Evolutionary conservation across 2,797 vertebrate genomes (phyloP), one percentile per base, ranked within the genome.

Genomic region (Sebastes ruberrimus): DNA sequence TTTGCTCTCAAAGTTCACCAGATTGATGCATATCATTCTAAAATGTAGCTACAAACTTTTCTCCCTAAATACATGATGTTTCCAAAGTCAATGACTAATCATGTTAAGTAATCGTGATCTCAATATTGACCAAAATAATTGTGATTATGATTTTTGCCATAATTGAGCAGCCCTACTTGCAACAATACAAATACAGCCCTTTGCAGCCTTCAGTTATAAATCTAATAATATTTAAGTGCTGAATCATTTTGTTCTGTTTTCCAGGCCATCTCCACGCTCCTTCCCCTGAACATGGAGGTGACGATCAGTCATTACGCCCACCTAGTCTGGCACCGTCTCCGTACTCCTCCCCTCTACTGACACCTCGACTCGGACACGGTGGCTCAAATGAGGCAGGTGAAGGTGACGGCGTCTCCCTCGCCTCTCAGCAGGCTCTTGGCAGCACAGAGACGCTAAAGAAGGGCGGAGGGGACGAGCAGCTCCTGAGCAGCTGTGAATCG

Each of bases 401-500:
- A 80, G 79, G 69, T 20, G 88, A 92, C 2, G 61, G 10, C 55
- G 82, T 68, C n/a, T 81, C 88, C 13, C 10, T 75, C 25, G 74
- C 81, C 49, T 77, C 91, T 59, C 94, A 92, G 25, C 93, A 94
- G 74, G 89, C 92, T 69, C 81, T 93, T 22, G 94, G 92, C 85
- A 97, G 94, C 86, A 96, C 95, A 0, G 96, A 97, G 85, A 95
- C 95, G 0, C 71, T 97, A 4, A 97, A 94, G 88, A 96, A 90
- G 81, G 89, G 73, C 23, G 91, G 80, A 14, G 93, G 93, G 10
- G 97, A 98, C 1, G 97, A 97, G 23, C 91, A 89, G 42, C 94
- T 97, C 18, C 77, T 98, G 68, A 99, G 97, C 92, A 99, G 98
- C 82, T 99, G 97, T 56, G 98, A 99, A 71, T 99, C 98, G 5